Evolutionary conservation across 1,140 invertebrate species (phyloP), one percentile per base, ranked within the genome.

Genomic region (Papilio machaon): DNA sequence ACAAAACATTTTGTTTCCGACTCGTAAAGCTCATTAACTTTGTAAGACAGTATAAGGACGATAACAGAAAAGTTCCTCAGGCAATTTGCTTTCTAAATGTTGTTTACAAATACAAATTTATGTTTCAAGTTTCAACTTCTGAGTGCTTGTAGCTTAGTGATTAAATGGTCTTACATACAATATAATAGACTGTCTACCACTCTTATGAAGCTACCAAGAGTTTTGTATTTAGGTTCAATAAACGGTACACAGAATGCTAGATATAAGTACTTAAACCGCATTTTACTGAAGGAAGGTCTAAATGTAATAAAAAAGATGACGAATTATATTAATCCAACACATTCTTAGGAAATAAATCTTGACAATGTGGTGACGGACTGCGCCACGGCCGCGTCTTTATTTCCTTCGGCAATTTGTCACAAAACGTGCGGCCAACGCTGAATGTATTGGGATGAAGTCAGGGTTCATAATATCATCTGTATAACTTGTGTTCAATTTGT

Each of bases 321-420:
- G 6, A 19, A 58, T 19, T 6, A 8, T 17, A 19, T n/a, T 58
- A 58, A 58, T 58, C 17, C 8, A 58, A 58, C 54, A 58, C 54
- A 19, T 58, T 17, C 6, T 17, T n/a, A 17, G 17, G 54, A 70
- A 70, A 70, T 70, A 70, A 70, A 70, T 70, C 64, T 38, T 35
- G 30, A 70, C 64, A 70, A 70, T 15, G 23, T 35, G 30, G 23
- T 70, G 64, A 70, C 30, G 35, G 64, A 35, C 13, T 5, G 64
- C 30, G 38, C 38, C 2, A 43, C 38, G 23, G 30, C 64, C 30
- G 64, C 9, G 64, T 35, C 64, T 70, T 7, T 15, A 70, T 70
- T 70, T 70, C 64, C 30, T 70, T 70, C 10, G 30, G 23, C 64
- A 70, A 70, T 70, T 70, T 35, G 64, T 70, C 64, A 70, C 64